These are phyloP conservation scores for Raja brachyura DNA, from an alignment of 2,113 vertebrate genomes.

Conservation along the genomic window DNA sequence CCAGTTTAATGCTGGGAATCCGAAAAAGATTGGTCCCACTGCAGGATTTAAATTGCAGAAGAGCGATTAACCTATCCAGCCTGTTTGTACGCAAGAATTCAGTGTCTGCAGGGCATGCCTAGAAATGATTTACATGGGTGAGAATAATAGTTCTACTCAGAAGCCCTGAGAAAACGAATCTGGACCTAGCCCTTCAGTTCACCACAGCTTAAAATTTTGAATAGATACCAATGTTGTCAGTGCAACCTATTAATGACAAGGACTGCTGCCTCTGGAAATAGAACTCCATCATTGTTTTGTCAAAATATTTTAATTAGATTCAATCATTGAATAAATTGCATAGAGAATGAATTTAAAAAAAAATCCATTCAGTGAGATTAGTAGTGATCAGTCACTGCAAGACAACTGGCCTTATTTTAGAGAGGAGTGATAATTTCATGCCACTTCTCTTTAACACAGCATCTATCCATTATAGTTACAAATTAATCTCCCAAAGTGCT, in stretches of 20 bases:
- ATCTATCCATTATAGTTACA: background rate
- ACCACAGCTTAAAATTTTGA: background rate
- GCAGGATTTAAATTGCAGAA: too few species aligned
- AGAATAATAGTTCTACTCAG: too few species aligned
- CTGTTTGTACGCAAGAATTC: too few species aligned
- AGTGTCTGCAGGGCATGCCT: too few species aligned
- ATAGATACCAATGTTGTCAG: background rate
- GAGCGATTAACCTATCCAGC: too few species aligned
- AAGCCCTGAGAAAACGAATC: too few species aligned
- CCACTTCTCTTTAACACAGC: background rate
- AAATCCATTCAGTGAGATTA: background rate
- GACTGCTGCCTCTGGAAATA: background rate
- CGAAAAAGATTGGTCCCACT: too few species aligned
- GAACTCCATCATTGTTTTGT: background rate
- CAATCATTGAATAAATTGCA: background rate
- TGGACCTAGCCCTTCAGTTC: too few species aligned
- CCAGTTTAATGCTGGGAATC: too few species aligned
- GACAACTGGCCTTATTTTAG: background rate
- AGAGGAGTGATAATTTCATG: background rate
- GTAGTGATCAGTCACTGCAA: background rate
- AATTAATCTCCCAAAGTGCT: background rate
- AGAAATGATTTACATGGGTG: too few species aligned
- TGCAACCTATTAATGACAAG: background rate
- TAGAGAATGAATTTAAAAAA: background rate
- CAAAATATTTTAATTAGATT: background rate